Conservation (phyloP, 2,888 invertebrate genomes). For the Dryadula phaetusa region DNA sequence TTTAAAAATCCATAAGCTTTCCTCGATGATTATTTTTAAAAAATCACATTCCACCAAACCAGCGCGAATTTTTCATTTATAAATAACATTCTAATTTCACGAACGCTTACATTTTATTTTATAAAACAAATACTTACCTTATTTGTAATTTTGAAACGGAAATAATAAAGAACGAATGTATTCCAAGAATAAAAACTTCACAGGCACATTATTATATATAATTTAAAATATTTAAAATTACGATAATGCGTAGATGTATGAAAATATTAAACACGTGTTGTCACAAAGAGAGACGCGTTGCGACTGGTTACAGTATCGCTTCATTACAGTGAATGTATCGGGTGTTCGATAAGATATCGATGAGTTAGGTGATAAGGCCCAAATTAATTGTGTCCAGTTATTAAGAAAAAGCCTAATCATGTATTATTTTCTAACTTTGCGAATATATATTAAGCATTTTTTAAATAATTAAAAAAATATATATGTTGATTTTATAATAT, state of each 20-base stretch:
- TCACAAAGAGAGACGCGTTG: background rate
- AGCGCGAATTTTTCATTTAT: background rate
- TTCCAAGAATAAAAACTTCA: background rate
- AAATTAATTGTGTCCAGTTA: background rate
- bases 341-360: slow-evolving; percentile 25
- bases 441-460: too few relatives aligned
- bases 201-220: slow-evolving; percentile 10
- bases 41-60: background rate
- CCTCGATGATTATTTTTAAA: too few relatives aligned
- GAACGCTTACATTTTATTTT: background rate
- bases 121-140: slow-evolving; percentile 1
- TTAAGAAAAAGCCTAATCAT: too few relatives aligned
- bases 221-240: slow-evolving; percentile 2
- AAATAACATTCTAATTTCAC: background rate
- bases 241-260: slow-evolving; percentile 5
- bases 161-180: background rate
- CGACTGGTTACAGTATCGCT: slow-evolving; percentile 9
- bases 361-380: slow-evolving; percentile 6
- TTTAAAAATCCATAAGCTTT: too few relatives aligned
- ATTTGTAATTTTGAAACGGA: background rate
- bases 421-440: too few relatives aligned
- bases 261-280: background rate
- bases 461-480: too few relatives aligned
- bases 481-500: too few relatives aligned
- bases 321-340: slow-evolving; percentile 13